Evolutionary conservation across 2,113 vertebrate species (phyloP).

Genomic region (Rhinopomastus cyanomelas): DNA sequence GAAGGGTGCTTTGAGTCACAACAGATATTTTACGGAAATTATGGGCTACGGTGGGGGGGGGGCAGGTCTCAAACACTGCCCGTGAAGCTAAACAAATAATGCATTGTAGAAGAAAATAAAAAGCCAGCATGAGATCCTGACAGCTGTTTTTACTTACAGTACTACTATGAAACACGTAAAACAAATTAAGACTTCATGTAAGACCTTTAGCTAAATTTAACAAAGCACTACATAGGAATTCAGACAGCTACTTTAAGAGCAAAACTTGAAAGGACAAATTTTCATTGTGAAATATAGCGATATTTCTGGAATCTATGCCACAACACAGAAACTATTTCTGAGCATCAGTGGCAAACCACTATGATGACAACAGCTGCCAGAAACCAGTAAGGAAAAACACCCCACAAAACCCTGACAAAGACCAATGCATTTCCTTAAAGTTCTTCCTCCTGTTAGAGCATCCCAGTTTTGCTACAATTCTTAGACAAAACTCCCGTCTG

Average conservation of each 20-base stretch:
- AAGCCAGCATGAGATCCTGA: neutral
- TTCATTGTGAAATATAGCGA: neutral
- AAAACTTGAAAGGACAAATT: neutral
- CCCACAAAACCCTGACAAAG: neutral
- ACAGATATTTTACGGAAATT: neutral
- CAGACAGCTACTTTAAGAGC: neutral
- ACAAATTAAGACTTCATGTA: neutral
- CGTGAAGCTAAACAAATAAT: neutral
- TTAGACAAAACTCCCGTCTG: neutral
- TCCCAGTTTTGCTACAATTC: neutral
- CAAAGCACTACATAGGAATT: neutral
- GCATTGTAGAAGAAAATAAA: neutral
- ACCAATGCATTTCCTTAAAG: neutral
- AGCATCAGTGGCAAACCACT: neutral
- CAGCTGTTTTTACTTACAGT: conserved; percentile 16
- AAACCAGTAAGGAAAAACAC: neutral
- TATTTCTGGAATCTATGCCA: neutral
- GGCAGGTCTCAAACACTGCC: neutral
- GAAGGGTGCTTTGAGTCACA: neutral
- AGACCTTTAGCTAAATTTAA: neutral
- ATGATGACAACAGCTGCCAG: neutral
- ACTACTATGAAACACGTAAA: neutral
- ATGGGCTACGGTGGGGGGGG: rapidly evolving
- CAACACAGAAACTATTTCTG: neutral
- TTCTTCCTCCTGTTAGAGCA: neutral